Evolutionary conservation across 2,113 vertebrate species (phyloP).

Genomic region (Phoenicopterus ruber): DNA sequence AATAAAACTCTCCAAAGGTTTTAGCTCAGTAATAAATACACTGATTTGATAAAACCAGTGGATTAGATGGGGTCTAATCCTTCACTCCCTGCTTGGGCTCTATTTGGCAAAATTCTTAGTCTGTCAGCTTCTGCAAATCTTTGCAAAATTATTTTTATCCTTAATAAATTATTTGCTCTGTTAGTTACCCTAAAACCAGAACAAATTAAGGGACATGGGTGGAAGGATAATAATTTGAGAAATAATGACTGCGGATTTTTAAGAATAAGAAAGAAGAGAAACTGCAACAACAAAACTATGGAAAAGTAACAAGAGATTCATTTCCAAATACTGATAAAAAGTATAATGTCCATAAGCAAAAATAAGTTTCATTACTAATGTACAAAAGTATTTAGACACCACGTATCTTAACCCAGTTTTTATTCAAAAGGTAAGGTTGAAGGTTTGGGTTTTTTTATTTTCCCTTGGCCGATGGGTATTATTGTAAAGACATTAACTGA

Average conservation of each 20-base stretch:
- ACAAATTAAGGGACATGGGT: constrained; percentile 4
- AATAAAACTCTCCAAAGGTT: constrained; percentile 10
- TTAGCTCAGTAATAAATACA: constrained; percentile 5
- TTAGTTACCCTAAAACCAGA: constrained; percentile 43
- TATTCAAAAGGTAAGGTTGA: not conserved
- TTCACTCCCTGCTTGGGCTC: not conserved
- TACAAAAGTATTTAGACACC: not conserved
- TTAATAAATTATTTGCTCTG: constrained; percentile 33
- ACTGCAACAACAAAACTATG: not conserved
- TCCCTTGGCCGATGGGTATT: not conserved
- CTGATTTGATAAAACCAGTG: not conserved
- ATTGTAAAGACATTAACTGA: not conserved
- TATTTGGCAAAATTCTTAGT: constrained; percentile 6
- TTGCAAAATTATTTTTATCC: constrained; percentile 40
- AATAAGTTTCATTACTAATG: not conserved
- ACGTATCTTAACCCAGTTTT: not conserved
- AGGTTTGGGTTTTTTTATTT: not conserved
- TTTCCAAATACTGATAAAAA: not conserved
- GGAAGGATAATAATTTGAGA: constrained; percentile 8
- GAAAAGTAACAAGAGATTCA: not conserved
- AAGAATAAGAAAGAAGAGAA: not conserved
- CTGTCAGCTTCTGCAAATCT: constrained; percentile 16
- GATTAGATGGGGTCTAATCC: constrained; percentile 33
- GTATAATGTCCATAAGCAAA: not conserved
- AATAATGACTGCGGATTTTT: not conserved